phyloP scores from a whole-genome alignment of 2,113 vertebrate genomes.

The Tyrannus savana region DNA sequence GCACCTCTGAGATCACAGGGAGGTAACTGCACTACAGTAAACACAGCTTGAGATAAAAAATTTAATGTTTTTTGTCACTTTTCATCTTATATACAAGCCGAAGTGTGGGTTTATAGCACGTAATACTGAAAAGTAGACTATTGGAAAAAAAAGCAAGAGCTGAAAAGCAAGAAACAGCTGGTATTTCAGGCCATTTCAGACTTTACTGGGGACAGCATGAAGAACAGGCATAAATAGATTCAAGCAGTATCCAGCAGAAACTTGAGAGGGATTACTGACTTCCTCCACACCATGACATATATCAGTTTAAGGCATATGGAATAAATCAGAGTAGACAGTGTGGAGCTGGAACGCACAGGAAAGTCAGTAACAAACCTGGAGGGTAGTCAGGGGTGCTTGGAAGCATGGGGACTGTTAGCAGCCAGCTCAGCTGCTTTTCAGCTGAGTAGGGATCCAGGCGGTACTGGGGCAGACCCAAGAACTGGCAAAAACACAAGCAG shows the following conservation, averaged over 20 bases:
- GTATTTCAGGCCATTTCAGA: neutral
- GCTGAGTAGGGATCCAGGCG: neutral
- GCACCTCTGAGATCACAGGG: neutral
- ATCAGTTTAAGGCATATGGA: constrained; percentile 41
- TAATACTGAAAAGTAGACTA: neutral
- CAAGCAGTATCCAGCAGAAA: constrained; percentile 8
- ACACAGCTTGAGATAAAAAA: neutral
- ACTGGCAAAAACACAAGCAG: neutral
- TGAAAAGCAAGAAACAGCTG: neutral
- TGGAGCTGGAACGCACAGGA: neutral
- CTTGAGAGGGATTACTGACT: constrained; percentile 16
- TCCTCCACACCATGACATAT: constrained; percentile 36
- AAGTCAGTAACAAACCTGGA: neutral
- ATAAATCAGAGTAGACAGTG: constrained; percentile 13
- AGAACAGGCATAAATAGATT: neutral
- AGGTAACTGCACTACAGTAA: neutral
- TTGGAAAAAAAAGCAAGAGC: neutral
- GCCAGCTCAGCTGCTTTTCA: neutral
- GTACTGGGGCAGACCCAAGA: neutral
- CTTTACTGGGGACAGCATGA: neutral
- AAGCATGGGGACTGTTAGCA: neutral
- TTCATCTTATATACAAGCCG: neutral
- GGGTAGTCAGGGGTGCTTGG: neutral
- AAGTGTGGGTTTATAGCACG: neutral
- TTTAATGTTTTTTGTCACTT: neutral